phyloP scores from a whole-genome alignment of 1,140 invertebrate genomes.

The Branchinecta lynchi region DNA sequence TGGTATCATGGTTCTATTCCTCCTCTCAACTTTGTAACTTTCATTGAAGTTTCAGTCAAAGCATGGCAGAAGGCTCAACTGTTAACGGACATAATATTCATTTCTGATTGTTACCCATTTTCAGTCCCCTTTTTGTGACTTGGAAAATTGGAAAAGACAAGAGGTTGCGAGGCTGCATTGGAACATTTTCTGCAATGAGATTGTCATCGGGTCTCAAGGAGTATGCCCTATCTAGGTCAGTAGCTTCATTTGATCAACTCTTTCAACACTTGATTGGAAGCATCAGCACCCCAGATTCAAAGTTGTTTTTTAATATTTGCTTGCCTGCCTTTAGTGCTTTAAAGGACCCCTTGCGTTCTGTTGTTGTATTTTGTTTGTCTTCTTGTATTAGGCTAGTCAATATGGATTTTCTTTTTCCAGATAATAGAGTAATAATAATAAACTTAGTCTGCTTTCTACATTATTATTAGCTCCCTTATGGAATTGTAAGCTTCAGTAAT shows the following conservation, averaged over 20 bases:
- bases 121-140: conserved; percentile 92
- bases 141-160: conserved; percentile 93
- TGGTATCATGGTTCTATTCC: no score
- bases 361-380: no score
- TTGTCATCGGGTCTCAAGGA: conserved; percentile 81
- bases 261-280: no score
- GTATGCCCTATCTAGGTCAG: conserved; percentile 79
- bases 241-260: no score
- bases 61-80: no score
- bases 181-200: conserved; percentile 87
- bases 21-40: not conserved
- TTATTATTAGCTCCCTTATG: no score
- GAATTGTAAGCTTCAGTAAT: no score
- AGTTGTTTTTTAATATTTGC: conserved; percentile 1
- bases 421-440: no score
- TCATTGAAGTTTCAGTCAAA: not conserved
- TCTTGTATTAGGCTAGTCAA: no score
- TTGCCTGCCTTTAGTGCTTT: conserved; percentile 15
- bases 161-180: conserved; percentile 80
- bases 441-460: no score
- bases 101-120: conserved; percentile 33
- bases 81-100: conserved; percentile 17
- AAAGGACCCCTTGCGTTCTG: conserved; percentile 12
- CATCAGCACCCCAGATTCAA: no score
- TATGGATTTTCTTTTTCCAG: no score